Conservation (phyloP, 2,888 invertebrate species). For the Copidosoma aretas region DNA sequence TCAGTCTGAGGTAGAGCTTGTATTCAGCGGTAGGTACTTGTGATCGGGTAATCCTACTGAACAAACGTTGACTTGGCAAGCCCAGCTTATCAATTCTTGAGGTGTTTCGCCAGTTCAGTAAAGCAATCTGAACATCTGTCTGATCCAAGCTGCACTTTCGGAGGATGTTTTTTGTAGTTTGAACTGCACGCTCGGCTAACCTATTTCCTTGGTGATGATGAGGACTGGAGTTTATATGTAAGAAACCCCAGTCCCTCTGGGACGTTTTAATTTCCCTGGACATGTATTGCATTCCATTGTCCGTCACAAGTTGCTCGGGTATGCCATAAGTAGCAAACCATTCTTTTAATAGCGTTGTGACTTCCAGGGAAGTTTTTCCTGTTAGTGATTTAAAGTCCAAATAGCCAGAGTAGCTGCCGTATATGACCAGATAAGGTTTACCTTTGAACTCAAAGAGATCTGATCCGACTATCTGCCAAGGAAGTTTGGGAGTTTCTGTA, state of each 20-base stretch:
- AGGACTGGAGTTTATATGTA: slow-evolving; percentile 9
- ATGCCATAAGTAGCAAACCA: slow-evolving; percentile 26
- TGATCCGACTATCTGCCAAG: slow-evolving; percentile 32
- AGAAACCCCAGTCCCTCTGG: slow-evolving; percentile 16
- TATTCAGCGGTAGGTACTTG: not conserved
- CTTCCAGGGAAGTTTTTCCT: slow-evolving; percentile 13
- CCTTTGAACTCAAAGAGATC: slow-evolving; percentile 33
- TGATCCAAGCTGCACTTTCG: slow-evolving; percentile 25
- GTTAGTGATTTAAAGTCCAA: slow-evolving; percentile 20
- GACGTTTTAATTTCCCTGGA: slow-evolving; percentile 22
- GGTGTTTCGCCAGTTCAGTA: slow-evolving; percentile 40
- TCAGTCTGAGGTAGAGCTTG: not conserved
- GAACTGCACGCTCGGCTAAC: slow-evolving; percentile 30
- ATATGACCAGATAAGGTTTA: slow-evolving; percentile 16
- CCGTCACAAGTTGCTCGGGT: slow-evolving; percentile 14
- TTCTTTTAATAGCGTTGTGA: slow-evolving; percentile 9
- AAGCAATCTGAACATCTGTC: slow-evolving; percentile 34
- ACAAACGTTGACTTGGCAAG: slow-evolving; percentile 31
- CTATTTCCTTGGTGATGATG: slow-evolving; percentile 34
- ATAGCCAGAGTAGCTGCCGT: slow-evolving; percentile 23
- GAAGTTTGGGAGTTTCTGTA: slow-evolving; percentile 32
- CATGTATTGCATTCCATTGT: slow-evolving; percentile 15
- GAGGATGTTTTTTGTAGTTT: slow-evolving; percentile 35
- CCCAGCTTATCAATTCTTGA: slow-evolving; percentile 29
- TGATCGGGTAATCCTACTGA: slow-evolving; percentile 21